These are phyloP conservation scores for Pantherophis guttatus DNA, from an alignment of 2,113 vertebrate species.

Conservation along the genomic window DNA sequence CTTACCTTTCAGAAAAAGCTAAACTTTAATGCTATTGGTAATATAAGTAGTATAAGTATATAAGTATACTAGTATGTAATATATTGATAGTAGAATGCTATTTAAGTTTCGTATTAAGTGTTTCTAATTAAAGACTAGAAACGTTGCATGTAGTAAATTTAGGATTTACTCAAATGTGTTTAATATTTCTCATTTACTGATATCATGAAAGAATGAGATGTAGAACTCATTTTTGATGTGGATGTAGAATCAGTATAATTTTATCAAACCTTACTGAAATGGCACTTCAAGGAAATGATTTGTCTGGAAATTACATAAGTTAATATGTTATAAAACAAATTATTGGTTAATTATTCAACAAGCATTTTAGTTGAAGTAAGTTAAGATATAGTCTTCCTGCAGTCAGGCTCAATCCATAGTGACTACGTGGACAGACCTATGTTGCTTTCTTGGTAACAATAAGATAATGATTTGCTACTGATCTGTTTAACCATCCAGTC, in stretches of 20 bases:
- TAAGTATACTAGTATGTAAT: neutral
- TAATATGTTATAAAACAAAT: neutral
- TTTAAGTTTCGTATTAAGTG: neutral
- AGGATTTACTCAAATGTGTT: neutral
- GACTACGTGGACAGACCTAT: neutral
- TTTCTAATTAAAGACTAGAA: neutral
- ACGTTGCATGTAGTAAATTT: neutral
- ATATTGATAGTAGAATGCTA: neutral
- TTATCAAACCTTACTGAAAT: neutral
- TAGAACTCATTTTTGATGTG: neutral
- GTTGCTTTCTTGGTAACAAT: neutral
- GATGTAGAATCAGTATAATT: neutral
- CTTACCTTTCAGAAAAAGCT: neutral
- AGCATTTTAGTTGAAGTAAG: neutral
- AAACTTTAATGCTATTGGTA: neutral
- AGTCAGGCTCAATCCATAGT: neutral
- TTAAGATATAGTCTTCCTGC: neutral
- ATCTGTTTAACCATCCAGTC: neutral
- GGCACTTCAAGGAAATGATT: constrained; percentile 17
- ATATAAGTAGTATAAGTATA: no score
- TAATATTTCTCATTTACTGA: neutral
- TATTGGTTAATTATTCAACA: neutral
- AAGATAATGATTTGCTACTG: neutral
- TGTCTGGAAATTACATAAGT: neutral
- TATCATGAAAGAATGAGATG: neutral